These are phyloP conservation scores for Microtus ochrogaster DNA, from an alignment of 2,113 vertebrate species.

Conservation along the genomic window DNA sequence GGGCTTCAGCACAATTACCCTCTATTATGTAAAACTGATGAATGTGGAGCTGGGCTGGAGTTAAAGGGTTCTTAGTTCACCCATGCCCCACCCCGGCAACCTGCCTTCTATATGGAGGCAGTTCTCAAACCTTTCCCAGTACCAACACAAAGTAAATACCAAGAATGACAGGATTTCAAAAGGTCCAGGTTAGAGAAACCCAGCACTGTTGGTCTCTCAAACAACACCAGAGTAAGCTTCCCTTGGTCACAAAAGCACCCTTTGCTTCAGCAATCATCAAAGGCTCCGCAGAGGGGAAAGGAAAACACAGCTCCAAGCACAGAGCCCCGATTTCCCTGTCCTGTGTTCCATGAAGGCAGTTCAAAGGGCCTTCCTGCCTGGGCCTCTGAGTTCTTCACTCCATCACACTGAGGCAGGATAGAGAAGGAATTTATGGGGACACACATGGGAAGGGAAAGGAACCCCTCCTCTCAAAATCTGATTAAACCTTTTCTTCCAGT, in stretches of 20 bases:
- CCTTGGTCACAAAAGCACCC: not conserved
- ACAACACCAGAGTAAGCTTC: not conserved
- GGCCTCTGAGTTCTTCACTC: not conserved
- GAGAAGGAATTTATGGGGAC: not conserved
- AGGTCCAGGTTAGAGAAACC: not conserved
- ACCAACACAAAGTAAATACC: not conserved
- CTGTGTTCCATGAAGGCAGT: not conserved
- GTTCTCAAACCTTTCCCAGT: constrained; percentile 36
- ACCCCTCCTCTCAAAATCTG: not conserved
- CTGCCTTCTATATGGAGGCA: not conserved
- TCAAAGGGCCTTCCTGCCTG: not conserved
- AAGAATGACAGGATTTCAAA: constrained; percentile 2
- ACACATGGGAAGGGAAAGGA: not conserved
- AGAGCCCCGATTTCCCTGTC: not conserved
- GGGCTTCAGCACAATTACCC: not conserved
- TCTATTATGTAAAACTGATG: not conserved
- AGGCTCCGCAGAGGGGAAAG: not conserved
- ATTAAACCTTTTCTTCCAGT: not conserved
- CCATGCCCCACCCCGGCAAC: too few species aligned
- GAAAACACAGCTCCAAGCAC: not conserved
- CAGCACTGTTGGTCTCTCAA: not conserved
- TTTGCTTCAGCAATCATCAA: not conserved
- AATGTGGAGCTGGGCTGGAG: not conserved
- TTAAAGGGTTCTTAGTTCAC: not conserved
- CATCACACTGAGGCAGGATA: not conserved